phyloP scores from a whole-genome alignment of 2,113 vertebrate species.

The Anser cygnoides region DNA sequence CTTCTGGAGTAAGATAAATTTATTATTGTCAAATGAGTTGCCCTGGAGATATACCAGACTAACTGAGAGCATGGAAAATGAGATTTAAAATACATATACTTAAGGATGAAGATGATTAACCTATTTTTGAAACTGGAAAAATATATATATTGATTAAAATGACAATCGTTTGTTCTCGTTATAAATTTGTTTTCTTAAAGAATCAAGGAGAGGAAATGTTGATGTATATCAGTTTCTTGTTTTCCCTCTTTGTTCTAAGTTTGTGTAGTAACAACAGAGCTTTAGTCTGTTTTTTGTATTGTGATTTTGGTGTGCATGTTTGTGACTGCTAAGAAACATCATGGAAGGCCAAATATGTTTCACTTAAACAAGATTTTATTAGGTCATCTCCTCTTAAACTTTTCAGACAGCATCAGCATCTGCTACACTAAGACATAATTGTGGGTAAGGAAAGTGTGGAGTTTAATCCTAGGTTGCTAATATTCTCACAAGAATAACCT shows the following conservation, averaged over 20 bases:
- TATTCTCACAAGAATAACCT: neutral
- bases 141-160: neutral
- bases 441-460: neutral
- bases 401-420: neutral
- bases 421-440: neutral
- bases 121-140: neutral
- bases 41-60: neutral
- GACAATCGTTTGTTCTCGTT: neutral
- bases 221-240: neutral
- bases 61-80: neutral
- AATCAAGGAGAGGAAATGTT: neutral
- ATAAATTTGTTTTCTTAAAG: neutral
- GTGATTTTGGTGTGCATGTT: neutral
- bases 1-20: neutral
- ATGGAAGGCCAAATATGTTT: neutral
- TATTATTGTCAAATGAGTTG: neutral
- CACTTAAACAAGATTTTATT: neutral
- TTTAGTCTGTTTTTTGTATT: neutral
- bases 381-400: neutral
- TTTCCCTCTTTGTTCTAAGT: neutral
- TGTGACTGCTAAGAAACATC: neutral
- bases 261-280: neutral
- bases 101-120: neutral
- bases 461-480: neutral
- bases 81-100: neutral